Conservation (phyloP, 2,113 vertebrate species). For the Polypterus senegalus region DNA sequence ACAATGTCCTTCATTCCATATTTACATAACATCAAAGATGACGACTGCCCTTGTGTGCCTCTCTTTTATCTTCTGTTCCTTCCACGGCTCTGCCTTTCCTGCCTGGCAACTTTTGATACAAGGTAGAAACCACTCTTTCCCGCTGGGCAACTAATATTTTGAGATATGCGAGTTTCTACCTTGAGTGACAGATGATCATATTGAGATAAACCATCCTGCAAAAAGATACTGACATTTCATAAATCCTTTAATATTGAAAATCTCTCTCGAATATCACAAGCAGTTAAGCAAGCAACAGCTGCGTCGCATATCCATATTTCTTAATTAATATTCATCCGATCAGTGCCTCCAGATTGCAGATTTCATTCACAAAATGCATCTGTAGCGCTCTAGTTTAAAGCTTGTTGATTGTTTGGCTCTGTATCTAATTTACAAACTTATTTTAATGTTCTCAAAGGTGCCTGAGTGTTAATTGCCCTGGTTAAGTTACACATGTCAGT, state of each 20-base stretch:
- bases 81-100: too few relatives aligned
- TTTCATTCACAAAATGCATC: conserved; percentile 3
- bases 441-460: not conserved
- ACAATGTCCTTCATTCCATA: too few relatives aligned
- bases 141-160: too few relatives aligned
- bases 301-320: not conserved
- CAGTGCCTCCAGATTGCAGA: conserved; percentile 4
- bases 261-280: not conserved
- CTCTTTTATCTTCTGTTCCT: too few relatives aligned
- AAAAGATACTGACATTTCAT: conserved; percentile 3
- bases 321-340: conserved; percentile 6
- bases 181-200: not conserved
- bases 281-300: conserved; percentile 1
- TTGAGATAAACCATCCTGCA: conserved; percentile 4
- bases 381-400: not conserved
- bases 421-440: not conserved
- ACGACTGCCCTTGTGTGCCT: too few relatives aligned
- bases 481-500: not conserved
- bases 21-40: too few relatives aligned
- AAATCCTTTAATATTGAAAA: conserved; percentile 7
- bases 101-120: too few relatives aligned
- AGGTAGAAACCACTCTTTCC: too few relatives aligned
- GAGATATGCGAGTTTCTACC: too few relatives aligned
- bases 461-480: not conserved
- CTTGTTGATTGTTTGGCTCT: not conserved